A percentile compares a stretch with the other conserved stretches of the same genome.
These are phyloP conservation scores for Boleophthalmus pectinirostris DNA, from an alignment of 2,113 vertebrate genomes.

Conservation along the genomic window DNA sequence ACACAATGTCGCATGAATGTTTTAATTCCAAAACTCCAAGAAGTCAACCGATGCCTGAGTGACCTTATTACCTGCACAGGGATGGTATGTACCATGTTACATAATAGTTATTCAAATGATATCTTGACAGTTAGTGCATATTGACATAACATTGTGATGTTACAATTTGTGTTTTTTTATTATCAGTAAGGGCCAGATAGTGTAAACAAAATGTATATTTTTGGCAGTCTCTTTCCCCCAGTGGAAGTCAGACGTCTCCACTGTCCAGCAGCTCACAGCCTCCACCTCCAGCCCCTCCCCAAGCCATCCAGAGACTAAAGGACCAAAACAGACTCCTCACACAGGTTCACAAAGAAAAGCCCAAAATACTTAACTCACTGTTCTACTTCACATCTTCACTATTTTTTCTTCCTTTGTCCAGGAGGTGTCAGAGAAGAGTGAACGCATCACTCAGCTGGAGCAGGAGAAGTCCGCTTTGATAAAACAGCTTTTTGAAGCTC, in stretches of 20 bases:
- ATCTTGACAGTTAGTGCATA: not conserved
- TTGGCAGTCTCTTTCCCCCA: slow-evolving; percentile 66
- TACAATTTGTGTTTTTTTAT: not conserved
- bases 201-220: not conserved
- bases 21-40: slow-evolving; percentile 89
- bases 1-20: slow-evolving; percentile 72
- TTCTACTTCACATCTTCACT: not conserved
- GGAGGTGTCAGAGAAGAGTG: slow-evolving; percentile 92
- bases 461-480: slow-evolving; percentile 95
- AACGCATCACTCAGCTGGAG: slow-evolving; percentile 92
- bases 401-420: slow-evolving; percentile 44
- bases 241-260: slow-evolving; percentile 27
- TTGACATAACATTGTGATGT: not conserved
- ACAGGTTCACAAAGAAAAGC: slow-evolving; percentile 70
- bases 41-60: slow-evolving; percentile 87
- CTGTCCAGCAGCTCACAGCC: slow-evolving; percentile 49
- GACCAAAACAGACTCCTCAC: slow-evolving; percentile 95
- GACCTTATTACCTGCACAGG: slow-evolving; percentile 83
- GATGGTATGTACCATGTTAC: slow-evolving; percentile 77
- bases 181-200: not conserved
- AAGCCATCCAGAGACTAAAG: slow-evolving; percentile 89
- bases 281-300: slow-evolving; percentile 74
- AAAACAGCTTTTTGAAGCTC: slow-evolving; percentile 95
- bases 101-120: not conserved
- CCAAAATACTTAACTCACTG: not conserved